phyloP scores from a whole-genome alignment of 2,797 vertebrate genomes.

The Arnoldichthys spilopterus region DNA sequence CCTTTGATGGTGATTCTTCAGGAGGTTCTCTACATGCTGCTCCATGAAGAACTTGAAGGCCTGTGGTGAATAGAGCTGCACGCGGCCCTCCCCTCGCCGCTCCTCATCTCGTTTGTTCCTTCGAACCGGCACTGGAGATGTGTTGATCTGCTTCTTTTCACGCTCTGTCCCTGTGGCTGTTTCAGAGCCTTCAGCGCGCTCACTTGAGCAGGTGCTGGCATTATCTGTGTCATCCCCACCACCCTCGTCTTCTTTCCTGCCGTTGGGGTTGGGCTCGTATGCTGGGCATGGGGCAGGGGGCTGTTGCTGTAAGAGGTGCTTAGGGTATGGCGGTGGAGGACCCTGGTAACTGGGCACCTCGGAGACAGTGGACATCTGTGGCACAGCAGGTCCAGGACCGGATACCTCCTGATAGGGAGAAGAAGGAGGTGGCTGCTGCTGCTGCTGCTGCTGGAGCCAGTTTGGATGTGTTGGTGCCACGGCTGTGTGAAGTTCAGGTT shows the following conservation, averaged over 20 bases:
- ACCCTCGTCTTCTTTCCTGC: constrained; percentile 84
- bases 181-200: constrained; percentile 67
- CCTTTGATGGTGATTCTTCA: constrained; percentile 95
- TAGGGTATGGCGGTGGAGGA: constrained; percentile 95
- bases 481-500: constrained; percentile 94
- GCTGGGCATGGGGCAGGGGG: constrained; percentile 70
- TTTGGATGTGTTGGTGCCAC: constrained; percentile 93
- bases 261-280: constrained; percentile 78
- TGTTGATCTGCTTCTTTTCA: constrained; percentile 97
- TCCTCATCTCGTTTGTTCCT: constrained; percentile 94
- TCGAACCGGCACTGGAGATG: constrained; percentile 93
- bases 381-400: constrained; percentile 56
- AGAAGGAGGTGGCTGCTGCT: constrained; percentile 71
- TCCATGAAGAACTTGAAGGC: constrained; percentile 99
- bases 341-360: constrained; percentile 96
- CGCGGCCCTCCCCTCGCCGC: constrained; percentile 87
- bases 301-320: constrained; percentile 88
- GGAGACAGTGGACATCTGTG: constrained; percentile 75
- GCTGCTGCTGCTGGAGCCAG: constrained; percentile 85
- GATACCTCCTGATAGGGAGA: constrained; percentile 83
- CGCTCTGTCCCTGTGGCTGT: constrained; percentile 74
- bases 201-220: constrained; percentile 56
- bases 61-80: constrained; percentile 94
- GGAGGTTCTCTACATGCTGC: constrained; percentile 96
- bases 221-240: constrained; percentile 84